Conservation (phyloP, 2,797 vertebrate species). For the Nannoperca obscura region DNA sequence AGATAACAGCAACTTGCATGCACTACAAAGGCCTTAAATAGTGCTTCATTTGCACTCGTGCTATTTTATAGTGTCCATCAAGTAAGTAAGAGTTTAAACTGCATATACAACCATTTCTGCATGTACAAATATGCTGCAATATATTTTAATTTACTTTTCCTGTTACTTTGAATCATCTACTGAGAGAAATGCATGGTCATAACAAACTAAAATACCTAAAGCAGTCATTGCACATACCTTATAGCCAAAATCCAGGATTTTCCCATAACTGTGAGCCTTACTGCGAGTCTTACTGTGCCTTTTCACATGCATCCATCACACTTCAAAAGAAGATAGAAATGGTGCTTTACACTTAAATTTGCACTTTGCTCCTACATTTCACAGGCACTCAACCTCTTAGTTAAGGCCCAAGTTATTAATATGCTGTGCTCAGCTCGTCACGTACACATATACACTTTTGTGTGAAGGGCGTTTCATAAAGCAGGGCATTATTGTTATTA, state of each 20-base stretch:
- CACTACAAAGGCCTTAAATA: constrained; percentile 18
- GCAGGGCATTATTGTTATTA: constrained; percentile 86
- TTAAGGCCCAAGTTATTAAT: constrained; percentile 61
- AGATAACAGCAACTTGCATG: constrained; percentile 38
- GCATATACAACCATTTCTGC: neutral
- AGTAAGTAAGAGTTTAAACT: constrained; percentile 17
- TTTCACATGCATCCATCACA: constrained; percentile 39
- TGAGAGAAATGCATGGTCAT: neutral
- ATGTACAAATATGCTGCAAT: neutral
- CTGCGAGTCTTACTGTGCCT: neutral
- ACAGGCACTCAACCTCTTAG: constrained; percentile 66
- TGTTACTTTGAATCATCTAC: neutral
- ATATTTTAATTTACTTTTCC: constrained; percentile 5
- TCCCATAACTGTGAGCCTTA: neutral
- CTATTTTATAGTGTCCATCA: constrained; percentile 2
- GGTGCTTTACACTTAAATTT: constrained; percentile 44
- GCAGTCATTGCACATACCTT: neutral
- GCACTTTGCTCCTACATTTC: constrained; percentile 51
- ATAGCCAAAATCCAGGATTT: constrained; percentile 1
- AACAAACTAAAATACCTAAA: neutral
- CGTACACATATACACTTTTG: constrained; percentile 43
- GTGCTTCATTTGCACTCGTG: constrained; percentile 2
- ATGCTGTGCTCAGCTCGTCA: constrained; percentile 45
- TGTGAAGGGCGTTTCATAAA: constrained; percentile 81
- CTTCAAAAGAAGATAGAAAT: constrained; percentile 38